Evolutionary conservation across 2,113 vertebrate genomes (phyloP).

Genomic region (Cephalopterus ornatus): DNA sequence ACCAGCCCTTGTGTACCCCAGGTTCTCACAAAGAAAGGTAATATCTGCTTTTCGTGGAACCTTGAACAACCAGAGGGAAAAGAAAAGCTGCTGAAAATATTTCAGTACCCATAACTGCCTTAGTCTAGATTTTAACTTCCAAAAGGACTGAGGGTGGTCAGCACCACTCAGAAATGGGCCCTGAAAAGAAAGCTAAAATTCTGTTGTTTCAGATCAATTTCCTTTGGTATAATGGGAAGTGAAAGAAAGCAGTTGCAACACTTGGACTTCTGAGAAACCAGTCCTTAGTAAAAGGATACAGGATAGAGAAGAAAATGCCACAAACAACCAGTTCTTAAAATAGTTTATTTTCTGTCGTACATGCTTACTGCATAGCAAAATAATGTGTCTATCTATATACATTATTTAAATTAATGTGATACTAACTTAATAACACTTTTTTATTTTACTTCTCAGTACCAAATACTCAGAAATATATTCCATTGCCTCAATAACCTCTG

Average conservation of each 20-base stretch:
- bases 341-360: constrained; percentile 45
- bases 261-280: background rate
- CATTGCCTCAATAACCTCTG: background rate
- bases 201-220: background rate
- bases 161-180: background rate
- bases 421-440: background rate
- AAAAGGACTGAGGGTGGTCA: background rate
- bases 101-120: background rate
- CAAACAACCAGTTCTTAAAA: background rate
- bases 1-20: background rate
- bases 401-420: constrained; percentile 22
- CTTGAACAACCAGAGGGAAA: background rate
- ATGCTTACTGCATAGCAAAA: background rate
- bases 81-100: background rate
- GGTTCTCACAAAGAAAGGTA: background rate
- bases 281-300: background rate
- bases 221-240: rapidly evolving
- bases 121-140: background rate
- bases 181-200: background rate
- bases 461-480: background rate
- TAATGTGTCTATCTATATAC: background rate
- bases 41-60: background rate
- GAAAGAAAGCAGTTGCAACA: background rate
- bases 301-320: background rate
- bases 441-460: constrained; percentile 22